Percentiles rank a stretch among this genome's conserved stretches.
These are phyloP conservation scores for Psilanteris sp. DNA, from an alignment of 1,140 invertebrate genomes.

Conservation along the genomic window DNA sequence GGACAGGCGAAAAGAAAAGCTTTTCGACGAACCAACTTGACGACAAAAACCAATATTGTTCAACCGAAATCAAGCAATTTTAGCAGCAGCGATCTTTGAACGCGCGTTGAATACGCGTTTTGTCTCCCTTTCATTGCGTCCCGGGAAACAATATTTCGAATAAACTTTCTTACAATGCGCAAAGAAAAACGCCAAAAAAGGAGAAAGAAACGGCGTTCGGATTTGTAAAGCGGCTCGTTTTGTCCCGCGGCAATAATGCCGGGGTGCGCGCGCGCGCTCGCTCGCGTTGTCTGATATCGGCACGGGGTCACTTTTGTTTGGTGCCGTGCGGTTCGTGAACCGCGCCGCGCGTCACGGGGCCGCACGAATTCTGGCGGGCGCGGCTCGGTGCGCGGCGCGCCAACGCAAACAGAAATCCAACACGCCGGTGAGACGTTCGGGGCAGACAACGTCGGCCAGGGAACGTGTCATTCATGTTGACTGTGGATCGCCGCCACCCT, in stretches of 20 bases:
- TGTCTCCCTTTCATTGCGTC: no score
- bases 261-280: no score
- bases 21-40: no score
- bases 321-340: slow-evolving; percentile 10
- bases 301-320: slow-evolving; percentile 34
- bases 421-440: slow-evolving; percentile 67
- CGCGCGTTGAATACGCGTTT: no score
- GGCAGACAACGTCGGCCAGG: slow-evolving; percentile 44
- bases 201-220: no score
- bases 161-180: no score
- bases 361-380: slow-evolving; percentile 68
- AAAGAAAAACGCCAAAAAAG: no score
- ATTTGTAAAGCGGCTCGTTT: background rate
- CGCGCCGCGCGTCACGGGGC: slow-evolving; percentile 24
- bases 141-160: no score
- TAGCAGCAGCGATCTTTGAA: no score
- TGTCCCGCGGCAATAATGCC: slow-evolving; percentile 4
- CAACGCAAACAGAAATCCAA: slow-evolving; percentile 76
- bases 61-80: no score
- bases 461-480: slow-evolving; percentile 69
- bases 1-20: no score
- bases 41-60: no score
- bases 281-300: slow-evolving; percentile 31
- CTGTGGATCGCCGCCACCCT: slow-evolving; percentile 69
- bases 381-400: slow-evolving; percentile 72